These are phyloP conservation scores for Pterostichus niger DNA, from an alignment of 2,888 invertebrate species.

Conservation along the genomic window DNA sequence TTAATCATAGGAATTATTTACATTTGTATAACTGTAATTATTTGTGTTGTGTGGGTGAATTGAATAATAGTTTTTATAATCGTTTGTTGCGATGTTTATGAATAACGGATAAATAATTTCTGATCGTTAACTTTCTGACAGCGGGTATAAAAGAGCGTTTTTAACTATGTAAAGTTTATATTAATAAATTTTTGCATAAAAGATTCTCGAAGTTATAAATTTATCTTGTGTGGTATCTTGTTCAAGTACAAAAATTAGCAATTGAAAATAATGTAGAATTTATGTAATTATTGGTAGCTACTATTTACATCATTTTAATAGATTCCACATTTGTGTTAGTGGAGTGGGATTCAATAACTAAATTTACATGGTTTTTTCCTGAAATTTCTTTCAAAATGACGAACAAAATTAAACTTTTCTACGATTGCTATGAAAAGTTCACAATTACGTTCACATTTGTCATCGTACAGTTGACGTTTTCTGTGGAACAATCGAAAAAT, in stretches of 20 bases:
- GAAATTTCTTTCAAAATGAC: too few species aligned
- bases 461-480: too few species aligned
- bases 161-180: conserved; percentile 19
- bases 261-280: too few species aligned
- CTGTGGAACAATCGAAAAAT: too few species aligned
- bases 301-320: too few species aligned
- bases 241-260: neutral
- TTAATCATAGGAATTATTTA: conserved; percentile 33
- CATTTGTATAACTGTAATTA: conserved; percentile 52
- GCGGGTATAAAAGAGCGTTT: conserved; percentile 3
- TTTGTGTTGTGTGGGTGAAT: conserved; percentile 19
- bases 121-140: conserved; percentile 46
- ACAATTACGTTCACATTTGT: too few species aligned
- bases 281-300: too few species aligned
- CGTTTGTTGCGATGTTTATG: conserved; percentile 22
- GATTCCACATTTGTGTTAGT: too few species aligned
- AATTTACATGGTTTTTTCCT: too few species aligned
- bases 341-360: too few species aligned
- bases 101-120: conserved; percentile 22
- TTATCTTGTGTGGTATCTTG: neutral
- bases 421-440: too few species aligned
- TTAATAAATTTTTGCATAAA: conserved; percentile 25
- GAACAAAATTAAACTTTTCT: too few species aligned
- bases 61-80: conserved; percentile 36
- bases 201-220: conserved; percentile 10